Percentiles rank a stretch among this genome's conserved stretches.
Evolutionary conservation across 2,797 vertebrate species (phyloP).

Genomic region (Urosaurus nigricauda): DNA sequence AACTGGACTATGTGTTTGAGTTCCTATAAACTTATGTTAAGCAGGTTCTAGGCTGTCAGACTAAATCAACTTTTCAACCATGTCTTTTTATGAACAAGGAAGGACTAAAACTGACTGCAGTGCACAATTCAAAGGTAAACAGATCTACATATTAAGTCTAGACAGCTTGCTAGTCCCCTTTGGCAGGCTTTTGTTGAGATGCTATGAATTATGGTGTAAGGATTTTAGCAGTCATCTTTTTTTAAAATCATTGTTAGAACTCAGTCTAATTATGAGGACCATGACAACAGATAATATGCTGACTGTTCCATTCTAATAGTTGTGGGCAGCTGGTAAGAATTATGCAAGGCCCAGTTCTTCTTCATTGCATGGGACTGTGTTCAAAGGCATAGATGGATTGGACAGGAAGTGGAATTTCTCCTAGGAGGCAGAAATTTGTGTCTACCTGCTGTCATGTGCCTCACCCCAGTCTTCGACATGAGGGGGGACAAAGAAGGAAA

Average conservation of each 20-base stretch:
- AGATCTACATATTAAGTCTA: background rate
- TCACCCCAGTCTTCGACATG: no score
- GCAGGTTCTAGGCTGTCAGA: background rate
- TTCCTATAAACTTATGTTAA: background rate
- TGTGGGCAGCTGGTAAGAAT: background rate
- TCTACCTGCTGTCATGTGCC: no score
- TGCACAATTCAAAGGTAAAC: background rate
- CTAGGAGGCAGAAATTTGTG: no score
- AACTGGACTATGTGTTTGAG: background rate
- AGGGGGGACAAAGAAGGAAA: no score
- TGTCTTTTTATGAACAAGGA: background rate
- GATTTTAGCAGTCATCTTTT: background rate
- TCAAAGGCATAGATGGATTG: no score
- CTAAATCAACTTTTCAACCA: background rate
- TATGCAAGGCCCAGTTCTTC: background rate
- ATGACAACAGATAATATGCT: background rate
- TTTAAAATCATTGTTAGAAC: background rate
- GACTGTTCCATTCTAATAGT: background rate
- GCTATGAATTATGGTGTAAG: background rate
- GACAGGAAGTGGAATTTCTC: no score
- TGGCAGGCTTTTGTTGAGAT: background rate
- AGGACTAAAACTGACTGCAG: background rate
- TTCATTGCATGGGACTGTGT: background rate
- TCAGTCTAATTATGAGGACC: background rate
- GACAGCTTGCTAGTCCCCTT: background rate